These are phyloP conservation scores for Drosophila asahinai DNA, from an alignment of 1,140 invertebrate genomes.

Conservation along the genomic window DNA sequence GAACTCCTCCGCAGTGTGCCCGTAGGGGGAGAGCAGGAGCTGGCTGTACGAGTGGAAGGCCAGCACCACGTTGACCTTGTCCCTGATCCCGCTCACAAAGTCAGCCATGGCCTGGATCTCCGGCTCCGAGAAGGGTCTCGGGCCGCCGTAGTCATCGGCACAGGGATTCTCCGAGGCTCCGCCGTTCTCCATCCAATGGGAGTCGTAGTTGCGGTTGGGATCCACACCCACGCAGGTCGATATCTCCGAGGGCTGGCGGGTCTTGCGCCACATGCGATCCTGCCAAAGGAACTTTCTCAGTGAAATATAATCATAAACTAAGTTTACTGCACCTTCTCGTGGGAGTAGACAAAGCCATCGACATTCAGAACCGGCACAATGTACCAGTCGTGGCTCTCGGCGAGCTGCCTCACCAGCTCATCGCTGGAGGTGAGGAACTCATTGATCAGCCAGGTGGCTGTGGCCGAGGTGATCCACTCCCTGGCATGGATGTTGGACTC, in stretches of 20 bases:
- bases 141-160: constrained; percentile 89
- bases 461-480: constrained; percentile 88
- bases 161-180: constrained; percentile 86
- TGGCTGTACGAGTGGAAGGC: constrained; percentile 87
- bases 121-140: constrained; percentile 90
- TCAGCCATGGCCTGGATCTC: constrained; percentile 89
- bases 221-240: constrained; percentile 88
- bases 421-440: constrained; percentile 83
- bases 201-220: constrained; percentile 90
- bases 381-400: constrained; percentile 87
- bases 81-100: constrained; percentile 86
- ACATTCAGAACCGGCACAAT: constrained; percentile 90
- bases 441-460: constrained; percentile 86
- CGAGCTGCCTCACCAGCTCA: constrained; percentile 77
- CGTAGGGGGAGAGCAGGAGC: constrained; percentile 86
- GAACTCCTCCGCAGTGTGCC: constrained; percentile 84
- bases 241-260: constrained; percentile 72
- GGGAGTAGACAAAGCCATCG: constrained; percentile 90
- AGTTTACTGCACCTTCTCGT: constrained; percentile 67
- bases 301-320: background rate
- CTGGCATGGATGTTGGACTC: constrained; percentile 87
- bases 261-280: constrained; percentile 86
- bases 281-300: constrained; percentile 19
- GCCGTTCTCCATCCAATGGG: constrained; percentile 87
- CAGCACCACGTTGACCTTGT: constrained; percentile 86